phyloP scores from a whole-genome alignment of 2,888 invertebrate species.

The Galerucella pusilla region DNA sequence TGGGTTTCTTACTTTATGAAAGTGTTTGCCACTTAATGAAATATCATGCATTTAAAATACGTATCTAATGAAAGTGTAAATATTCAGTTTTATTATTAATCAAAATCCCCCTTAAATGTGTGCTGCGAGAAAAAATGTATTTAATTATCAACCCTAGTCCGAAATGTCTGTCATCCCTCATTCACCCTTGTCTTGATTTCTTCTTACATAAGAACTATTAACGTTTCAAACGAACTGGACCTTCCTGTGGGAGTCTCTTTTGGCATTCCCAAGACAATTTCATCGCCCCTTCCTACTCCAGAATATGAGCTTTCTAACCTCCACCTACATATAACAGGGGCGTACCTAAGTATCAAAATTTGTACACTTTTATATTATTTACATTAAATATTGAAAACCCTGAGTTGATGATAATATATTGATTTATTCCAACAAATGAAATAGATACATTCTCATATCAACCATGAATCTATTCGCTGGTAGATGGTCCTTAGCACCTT shows the following conservation, averaged over 20 bases:
- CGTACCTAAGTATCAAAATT: neutral
- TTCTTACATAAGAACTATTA: slow-evolving; percentile 38
- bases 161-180: slow-evolving; percentile 20
- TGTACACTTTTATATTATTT: neutral
- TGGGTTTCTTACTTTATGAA: neutral
- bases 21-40: neutral
- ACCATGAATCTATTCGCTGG: no score
- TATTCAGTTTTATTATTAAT: neutral
- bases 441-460: no score
- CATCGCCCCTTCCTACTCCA: slow-evolving; percentile 21
- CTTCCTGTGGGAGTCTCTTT: slow-evolving; percentile 50
- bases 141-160: slow-evolving; percentile 26
- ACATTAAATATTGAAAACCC: no score
- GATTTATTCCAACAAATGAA: no score
- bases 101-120: neutral
- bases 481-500: no score
- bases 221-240: slow-evolving; percentile 46
- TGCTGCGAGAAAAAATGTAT: slow-evolving; percentile 15
- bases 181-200: slow-evolving; percentile 21
- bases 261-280: slow-evolving; percentile 54
- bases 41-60: neutral
- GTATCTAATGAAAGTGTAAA: neutral
- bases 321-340: neutral
- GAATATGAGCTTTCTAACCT: slow-evolving; percentile 10
- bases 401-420: no score